Base-by-base conservation (phyloP, 2,113 vertebrate genomes). In the Petaurus breviceps region DNA sequence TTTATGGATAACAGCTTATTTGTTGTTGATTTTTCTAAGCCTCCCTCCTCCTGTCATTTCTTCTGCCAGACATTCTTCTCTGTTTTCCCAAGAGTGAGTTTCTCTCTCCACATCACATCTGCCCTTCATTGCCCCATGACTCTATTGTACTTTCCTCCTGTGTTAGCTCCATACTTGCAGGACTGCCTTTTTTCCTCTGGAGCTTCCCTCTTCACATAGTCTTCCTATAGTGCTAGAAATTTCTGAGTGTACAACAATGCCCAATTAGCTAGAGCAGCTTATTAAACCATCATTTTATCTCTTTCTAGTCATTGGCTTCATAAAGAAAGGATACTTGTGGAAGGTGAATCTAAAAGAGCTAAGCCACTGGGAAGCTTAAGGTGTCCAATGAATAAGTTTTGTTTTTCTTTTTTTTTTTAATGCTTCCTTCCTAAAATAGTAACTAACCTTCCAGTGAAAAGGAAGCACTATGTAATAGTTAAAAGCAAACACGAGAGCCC, bases 221-320 rank as follows among this genome's bases (percentile, higher is more conserved):
- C 43, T 24, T 94, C 9, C 49, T 84, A 8, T 24, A 14, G 25
- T 14, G 4, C 53, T n/a, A 26, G 43, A 68, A 24, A 3, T 11
- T 53, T 22, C 47, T 92, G 84, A 90, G 4, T 43, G 50, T 50
- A 16, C 19, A 28, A 91, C 50, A 54, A 12, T 16, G 90, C 51
- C 46, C 51, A 43, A n/a, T 53, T 1, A 94, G 31, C n/a, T 22
- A 23, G 22, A n/a, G 90, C 89, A 90, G 77, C 92, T 89, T 55
- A 90, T 97, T 96, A 94, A 94, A 11, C 91, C 61, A 89, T 93
- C 95, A 94, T 46, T 22, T 2, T 89, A 95, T 49, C 3, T 12
- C 51, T 26, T 31, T 93, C 61, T 51, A 54, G 25, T 31, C 31
- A 53, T 43, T 57, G 43, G 0, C 61, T 90, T 68, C 51, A 28